Evolutionary conservation across 2,888 invertebrate species (phyloP), one percentile per base, ranked within the genome.

Genomic region (Tachina fera): DNA sequence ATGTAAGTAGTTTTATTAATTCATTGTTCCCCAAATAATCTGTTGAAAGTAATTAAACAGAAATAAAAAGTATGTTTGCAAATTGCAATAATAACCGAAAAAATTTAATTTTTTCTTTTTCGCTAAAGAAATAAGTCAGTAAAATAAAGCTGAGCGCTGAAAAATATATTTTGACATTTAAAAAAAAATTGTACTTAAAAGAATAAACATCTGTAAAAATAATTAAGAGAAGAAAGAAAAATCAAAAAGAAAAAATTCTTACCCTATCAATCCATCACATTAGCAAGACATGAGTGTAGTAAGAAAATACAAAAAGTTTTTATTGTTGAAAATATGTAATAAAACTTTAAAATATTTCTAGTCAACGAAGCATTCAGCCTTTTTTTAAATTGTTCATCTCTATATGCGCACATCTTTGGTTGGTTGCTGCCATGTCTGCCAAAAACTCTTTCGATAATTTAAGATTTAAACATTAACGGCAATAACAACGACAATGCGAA

Each of bases 201-300:
- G 56, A 75, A 43, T 11, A 79, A 81, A 63, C 84, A 85, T 81
- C 72, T 84, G 84, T 61, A 61, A 81, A 81, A 82, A 78, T 77
- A 74, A 43, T 81, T 81, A 31, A 31, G 31, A 31, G 31, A 0
- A 31, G 31, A 13, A n/a, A 13, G n/a, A 74, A 41, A 75, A 39
- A 45, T 53, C 53, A 45, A 22, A 31, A 14, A 13, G 45, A 9
- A 71, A 56, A 53, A 58, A 45, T 45, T 70, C 43, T 67, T 76
- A 39, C 11, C 58, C 74, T 53, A 84, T 77, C 81, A 74, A 78
- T 77, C 81, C 77, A 82, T 85, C 84, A 82, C 75, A 70, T 81
- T 75, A 75, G 61, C 68, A 41, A 22, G 61, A 10, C 19, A 49
- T 41, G 16, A 56, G 43, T 56, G 49, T 47, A 39, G 49, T 47